Percentiles rank a stretch among this genome's conserved stretches.
Evolutionary conservation across 2,797 vertebrate species (phyloP).

Genomic region (Sebastes nivosus): DNA sequence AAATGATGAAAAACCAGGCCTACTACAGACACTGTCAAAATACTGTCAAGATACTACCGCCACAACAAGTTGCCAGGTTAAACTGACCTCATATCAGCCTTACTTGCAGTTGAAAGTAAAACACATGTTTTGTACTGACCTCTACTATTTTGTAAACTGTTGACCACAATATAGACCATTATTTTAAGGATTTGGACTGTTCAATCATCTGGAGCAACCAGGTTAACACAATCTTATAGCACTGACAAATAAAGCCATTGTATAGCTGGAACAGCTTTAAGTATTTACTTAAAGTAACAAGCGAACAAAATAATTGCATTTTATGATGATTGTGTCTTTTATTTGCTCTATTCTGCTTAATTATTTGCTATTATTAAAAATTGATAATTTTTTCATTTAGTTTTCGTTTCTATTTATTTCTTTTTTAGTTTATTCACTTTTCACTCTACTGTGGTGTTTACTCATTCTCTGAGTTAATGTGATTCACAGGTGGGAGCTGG

Average conservation of each 20-base stretch:
- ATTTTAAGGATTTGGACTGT: too few species aligned
- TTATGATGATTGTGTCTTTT: not conserved
- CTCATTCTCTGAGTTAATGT: not conserved
- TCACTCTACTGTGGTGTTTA: not conserved
- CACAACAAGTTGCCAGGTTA: not conserved
- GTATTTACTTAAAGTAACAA: too few species aligned
- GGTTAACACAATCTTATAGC: not conserved
- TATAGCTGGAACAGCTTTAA: not conserved
- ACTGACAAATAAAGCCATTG: not conserved
- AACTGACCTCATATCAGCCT: not conserved
- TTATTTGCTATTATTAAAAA: not conserved
- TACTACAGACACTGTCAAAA: not conserved
- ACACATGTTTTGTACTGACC: not conserved
- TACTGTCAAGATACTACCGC: not conserved
- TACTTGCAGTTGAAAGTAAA: not conserved
- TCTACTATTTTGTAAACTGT: not conserved
- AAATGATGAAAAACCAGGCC: not conserved
- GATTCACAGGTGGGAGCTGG: slow-evolving; percentile 83
- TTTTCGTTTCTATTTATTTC: not conserved
- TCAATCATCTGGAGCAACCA: not conserved
- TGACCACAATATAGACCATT: too few species aligned
- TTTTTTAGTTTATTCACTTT: not conserved
- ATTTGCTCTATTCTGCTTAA: not conserved
- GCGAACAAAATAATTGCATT: not conserved
- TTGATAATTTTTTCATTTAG: not conserved